Conservation (phyloP, 2,113 vertebrate genomes). For the Raja brachyura region DNA sequence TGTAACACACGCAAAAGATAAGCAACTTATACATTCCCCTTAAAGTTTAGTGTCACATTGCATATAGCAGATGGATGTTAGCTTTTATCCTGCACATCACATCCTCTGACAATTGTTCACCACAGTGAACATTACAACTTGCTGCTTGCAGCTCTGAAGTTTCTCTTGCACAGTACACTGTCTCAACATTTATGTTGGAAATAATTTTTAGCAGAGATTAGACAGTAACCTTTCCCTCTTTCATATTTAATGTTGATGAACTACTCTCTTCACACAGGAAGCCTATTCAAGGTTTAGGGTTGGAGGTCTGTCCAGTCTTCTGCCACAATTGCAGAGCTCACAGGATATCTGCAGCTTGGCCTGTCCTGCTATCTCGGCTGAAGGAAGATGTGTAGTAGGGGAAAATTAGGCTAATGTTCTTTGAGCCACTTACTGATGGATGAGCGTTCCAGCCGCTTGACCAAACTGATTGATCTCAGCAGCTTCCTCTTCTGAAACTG, state of each 20-base stretch:
- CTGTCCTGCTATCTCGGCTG: slow-evolving; percentile 9
- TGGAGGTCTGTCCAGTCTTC: neutral
- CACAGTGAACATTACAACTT: too few species aligned
- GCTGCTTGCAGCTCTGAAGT: neutral
- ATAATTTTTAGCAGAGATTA: neutral
- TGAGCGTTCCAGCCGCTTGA: slow-evolving; percentile 78
- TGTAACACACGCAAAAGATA: neutral
- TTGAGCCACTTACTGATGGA: slow-evolving; percentile 71
- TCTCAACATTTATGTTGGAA: neutral
- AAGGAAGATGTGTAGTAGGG: slow-evolving; percentile 27
- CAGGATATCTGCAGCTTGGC: neutral
- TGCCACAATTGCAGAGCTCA: neutral
- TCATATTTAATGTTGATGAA: neutral
- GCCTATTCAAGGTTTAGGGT: neutral
- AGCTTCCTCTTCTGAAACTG: slow-evolving; percentile 81
- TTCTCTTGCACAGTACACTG: neutral
- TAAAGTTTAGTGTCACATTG: neutral
- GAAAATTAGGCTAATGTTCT: neutral
- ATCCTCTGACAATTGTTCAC: too few species aligned
- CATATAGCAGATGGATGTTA: neutral
- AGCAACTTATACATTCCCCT: neutral
- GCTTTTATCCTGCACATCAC: too few species aligned
- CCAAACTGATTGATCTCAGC: slow-evolving; percentile 79
- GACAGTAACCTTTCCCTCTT: neutral
- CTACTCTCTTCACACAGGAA: neutral